Evolutionary conservation across 1,140 invertebrate genomes (phyloP).

Genomic region (Aleiodes sp.): DNA sequence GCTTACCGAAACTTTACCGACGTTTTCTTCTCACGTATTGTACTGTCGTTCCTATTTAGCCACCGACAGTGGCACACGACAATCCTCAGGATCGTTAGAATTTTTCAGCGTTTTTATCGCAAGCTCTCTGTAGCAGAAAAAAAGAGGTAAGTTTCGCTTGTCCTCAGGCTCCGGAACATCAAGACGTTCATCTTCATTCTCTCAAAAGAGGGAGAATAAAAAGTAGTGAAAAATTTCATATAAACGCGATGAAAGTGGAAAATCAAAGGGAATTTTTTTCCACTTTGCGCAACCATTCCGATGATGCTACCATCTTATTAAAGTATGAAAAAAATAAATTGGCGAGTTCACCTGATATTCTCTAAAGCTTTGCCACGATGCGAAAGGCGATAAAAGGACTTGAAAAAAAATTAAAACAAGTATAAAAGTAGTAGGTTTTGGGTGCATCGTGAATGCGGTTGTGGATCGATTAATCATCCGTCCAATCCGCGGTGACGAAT

Average conservation of each 20-base stretch:
- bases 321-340: too few species aligned
- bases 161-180: slow-evolving; percentile 8
- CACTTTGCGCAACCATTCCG: not conserved
- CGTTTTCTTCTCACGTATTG: not conserved
- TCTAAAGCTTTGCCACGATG: too few species aligned
- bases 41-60: too few species aligned
- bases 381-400: too few species aligned
- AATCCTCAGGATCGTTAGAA: too few species aligned
- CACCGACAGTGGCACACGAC: not conserved
- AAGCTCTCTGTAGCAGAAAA: not conserved
- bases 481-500: slow-evolving; percentile 12
- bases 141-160: not conserved
- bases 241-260: not conserved
- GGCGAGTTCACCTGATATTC: too few species aligned
- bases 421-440: too few species aligned
- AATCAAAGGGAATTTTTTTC: not conserved
- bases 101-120: slow-evolving; percentile 10
- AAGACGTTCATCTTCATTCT: slow-evolving; percentile 11
- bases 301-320: too few species aligned
- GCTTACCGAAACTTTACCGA: not conserved
- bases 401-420: too few species aligned
- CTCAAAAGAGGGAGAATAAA: not conserved
- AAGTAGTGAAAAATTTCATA: not conserved
- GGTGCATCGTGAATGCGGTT: not conserved
- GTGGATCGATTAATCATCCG: slow-evolving; percentile 15